Conservation (phyloP, 2,888 invertebrate genomes). For the Lasioglossum malachurum region DNA sequence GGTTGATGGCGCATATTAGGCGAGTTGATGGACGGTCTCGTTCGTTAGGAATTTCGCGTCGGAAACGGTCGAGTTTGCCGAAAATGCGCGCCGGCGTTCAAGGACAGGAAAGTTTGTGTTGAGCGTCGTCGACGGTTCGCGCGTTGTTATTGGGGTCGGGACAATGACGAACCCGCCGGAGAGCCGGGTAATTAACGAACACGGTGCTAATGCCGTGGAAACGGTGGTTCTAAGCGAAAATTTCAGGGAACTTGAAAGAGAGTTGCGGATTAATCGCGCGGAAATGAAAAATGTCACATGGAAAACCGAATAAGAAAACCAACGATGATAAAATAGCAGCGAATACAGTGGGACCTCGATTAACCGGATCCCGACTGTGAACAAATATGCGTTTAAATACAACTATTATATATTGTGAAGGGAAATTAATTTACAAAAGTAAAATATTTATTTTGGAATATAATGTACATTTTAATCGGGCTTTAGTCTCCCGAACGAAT, state of each 20-base stretch:
- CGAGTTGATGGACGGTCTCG: not conserved
- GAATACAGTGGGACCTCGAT: no score
- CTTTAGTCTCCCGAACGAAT: no score
- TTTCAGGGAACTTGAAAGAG: not conserved
- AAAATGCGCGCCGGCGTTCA: not conserved
- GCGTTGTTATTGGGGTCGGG: not conserved
- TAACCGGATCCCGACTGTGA: no score
- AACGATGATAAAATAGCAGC: not conserved
- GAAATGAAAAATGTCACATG: not conserved
- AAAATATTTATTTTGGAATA: no score
- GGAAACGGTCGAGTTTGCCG: not conserved
- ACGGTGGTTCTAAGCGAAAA: not conserved
- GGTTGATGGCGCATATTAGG: not conserved
- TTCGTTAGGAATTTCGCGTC: not conserved
- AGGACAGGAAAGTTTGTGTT: not conserved
- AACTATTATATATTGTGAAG: no score
- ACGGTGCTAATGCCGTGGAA: not conserved
- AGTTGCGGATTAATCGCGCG: not conserved
- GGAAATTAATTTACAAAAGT: no score
- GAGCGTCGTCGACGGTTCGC: not conserved
- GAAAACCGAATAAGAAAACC: not conserved
- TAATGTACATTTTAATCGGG: no score
- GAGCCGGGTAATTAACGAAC: not conserved
- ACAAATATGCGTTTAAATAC: no score
- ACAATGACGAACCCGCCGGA: constrained; percentile 12